Evolutionary conservation across 92 coral and sea anemone species (phyloP).

Genomic region (Umimayanthus chanpuru): DNA sequence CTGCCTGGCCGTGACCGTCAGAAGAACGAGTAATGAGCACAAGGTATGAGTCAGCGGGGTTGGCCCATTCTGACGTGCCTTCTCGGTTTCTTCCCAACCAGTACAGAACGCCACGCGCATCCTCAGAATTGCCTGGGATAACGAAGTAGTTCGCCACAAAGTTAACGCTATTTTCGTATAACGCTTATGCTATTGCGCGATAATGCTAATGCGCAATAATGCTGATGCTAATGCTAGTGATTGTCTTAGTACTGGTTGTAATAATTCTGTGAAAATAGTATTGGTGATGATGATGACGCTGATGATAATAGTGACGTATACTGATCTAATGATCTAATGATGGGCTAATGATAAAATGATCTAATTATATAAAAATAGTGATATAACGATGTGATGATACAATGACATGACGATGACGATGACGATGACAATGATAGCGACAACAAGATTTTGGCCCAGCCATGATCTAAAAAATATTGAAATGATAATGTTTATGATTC

Average conservation of each 20-base stretch:
- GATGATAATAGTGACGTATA: not conserved
- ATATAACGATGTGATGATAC: no score
- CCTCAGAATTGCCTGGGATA: conserved; percentile 55
- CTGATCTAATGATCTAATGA: no score
- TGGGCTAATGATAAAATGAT: no score
- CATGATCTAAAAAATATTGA: no score
- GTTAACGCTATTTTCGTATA: no score
- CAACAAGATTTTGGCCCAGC: no score
- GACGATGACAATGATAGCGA: no score
- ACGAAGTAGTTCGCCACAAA: not conserved
- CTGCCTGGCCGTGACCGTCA: conserved; percentile 80
- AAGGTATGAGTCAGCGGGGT: conserved; percentile 69
- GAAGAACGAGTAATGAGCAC: conserved; percentile 70
- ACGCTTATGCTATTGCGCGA: not conserved
- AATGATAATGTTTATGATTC: no score
- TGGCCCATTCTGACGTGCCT: conserved; percentile 67
- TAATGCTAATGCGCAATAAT: not conserved
- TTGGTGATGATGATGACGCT: not conserved
- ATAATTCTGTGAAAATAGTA: not conserved
- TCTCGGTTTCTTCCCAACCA: conserved; percentile 74
- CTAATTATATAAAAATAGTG: no score
- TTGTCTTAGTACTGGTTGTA: not conserved
- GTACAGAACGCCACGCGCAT: conserved; percentile 71
- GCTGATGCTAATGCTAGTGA: no score
- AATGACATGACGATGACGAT: no score